These are phyloP conservation scores for Poecile atricapillus DNA, from an alignment of 2,113 vertebrate species.

Conservation along the genomic window DNA sequence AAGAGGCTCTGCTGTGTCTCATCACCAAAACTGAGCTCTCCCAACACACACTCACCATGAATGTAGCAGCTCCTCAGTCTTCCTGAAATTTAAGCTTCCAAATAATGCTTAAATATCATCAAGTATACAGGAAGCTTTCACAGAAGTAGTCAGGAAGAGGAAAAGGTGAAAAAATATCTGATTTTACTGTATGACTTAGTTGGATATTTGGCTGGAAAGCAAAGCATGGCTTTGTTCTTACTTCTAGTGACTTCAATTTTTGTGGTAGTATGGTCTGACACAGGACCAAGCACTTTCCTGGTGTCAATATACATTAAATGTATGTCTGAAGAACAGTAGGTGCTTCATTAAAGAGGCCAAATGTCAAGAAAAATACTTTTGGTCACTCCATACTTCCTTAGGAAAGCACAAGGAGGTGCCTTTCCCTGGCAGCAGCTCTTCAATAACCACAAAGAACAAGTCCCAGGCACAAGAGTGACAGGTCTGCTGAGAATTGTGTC, in stretches of 20 bases:
- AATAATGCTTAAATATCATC: neutral
- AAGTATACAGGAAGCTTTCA: neutral
- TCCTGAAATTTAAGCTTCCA: neutral
- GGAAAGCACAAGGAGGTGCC: neutral
- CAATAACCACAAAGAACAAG: rapidly evolving
- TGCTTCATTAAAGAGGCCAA: neutral
- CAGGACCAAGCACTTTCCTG: rapidly evolving
- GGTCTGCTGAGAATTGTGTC: neutral
- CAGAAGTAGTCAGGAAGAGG: neutral
- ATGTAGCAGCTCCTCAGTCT: neutral
- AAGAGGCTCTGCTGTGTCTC: neutral
- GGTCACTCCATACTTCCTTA: neutral
- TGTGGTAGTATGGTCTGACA: neutral
- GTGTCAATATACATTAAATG: neutral
- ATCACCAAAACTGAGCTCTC: neutral
- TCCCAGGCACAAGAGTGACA: neutral
- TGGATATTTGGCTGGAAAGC: neutral
- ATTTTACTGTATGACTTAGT: neutral
- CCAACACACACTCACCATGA: neutral
- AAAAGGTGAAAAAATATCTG: neutral
- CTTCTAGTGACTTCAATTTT: neutral
- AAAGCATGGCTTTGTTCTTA: neutral
- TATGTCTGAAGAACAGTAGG: neutral
- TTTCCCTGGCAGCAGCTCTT: neutral
- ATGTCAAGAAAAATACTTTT: neutral